A percentile compares a stretch with the other conserved stretches of the same genome.
phyloP scores from a whole-genome alignment of 2,888 invertebrate species.

The Mantis religiosa region DNA sequence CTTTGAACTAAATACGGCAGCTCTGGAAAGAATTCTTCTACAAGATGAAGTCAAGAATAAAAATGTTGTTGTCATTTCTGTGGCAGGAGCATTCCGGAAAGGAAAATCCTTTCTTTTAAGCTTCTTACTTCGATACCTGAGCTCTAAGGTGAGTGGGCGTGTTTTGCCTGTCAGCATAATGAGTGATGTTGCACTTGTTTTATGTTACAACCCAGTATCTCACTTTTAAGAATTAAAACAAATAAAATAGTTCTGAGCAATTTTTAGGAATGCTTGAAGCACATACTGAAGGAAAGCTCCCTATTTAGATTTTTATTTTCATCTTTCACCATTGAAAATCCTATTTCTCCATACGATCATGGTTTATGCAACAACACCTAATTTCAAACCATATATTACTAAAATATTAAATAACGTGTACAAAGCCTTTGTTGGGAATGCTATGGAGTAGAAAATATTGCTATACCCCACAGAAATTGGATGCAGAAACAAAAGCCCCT shows the following conservation, averaged over 20 bases:
- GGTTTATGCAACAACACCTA: too few species aligned
- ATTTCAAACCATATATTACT: too few species aligned
- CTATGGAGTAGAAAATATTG: too few species aligned
- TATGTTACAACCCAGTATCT: not conserved
- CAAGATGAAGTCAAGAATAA: conserved; percentile 42
- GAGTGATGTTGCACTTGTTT: not conserved
- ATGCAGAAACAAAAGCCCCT: too few species aligned
- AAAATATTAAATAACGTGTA: too few species aligned
- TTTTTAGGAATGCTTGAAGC: not conserved
- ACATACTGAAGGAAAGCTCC: not conserved
- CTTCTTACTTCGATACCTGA: conserved; percentile 45
- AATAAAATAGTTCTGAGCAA: not conserved
- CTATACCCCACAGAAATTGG: too few species aligned
- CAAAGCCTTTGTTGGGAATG: too few species aligned
- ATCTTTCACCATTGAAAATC: too few species aligned
- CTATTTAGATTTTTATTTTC: not conserved
- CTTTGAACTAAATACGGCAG: conserved; percentile 12
- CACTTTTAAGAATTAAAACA: not conserved
- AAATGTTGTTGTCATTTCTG: conserved; percentile 52
- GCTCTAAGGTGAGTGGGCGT: not conserved
- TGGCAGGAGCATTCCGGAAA: conserved; percentile 59
- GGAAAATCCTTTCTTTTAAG: conserved; percentile 60
- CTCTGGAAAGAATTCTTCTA: conserved; percentile 36
- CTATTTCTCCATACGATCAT: too few species aligned
- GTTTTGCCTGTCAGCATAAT: not conserved